Evolutionary conservation across 2,797 vertebrate genomes (phyloP), one percentile per base, ranked within the genome.

Genomic region (Gymnopithys bicolor): DNA sequence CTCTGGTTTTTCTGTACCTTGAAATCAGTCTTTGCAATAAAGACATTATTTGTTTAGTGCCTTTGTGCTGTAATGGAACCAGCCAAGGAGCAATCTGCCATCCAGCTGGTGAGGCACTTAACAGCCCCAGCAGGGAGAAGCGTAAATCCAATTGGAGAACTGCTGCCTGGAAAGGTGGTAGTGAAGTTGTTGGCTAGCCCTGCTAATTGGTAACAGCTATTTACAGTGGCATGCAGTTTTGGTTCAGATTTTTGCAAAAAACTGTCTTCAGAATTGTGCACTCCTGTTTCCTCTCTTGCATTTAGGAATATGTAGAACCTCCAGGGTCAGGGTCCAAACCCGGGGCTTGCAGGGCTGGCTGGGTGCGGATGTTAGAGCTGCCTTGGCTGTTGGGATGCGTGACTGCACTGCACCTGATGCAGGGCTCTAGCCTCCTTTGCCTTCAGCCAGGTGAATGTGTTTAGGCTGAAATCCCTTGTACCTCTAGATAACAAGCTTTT

Each of bases 291-390:
- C 22, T 45, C 22, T 73, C 19, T 33, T 76, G 35, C 13, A 0
- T 0, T 7, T 21, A 19, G 68, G 11, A 49, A 22, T 0, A 0
- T 3, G 4, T 0, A 4, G 45, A 46, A 15, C 10, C 59, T 58
- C 16, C 13, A 14, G 51, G 22, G 10, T 27, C 11, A 28, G 67
- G 7, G 9, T 27, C 6, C 53, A 32, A 21, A 11, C 1, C 13
- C 12, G 22, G 27, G 35, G 9, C 0, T 0, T 2, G 27, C 2
- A 14, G 33, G 30, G 3, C 24, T 0, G 17, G 28, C 13, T 52
- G 4, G 15, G 15, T 25, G 64, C 18, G 7, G 28, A 0, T 45
- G 32, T 23, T 27, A 1, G 32, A 68, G 73, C 53, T 45, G 32
- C 41, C 45, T 5, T 17, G 10, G 52, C 11, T 33, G 8, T 19